Evolutionary conservation across 2,113 vertebrate genomes (phyloP), one percentile per base, ranked within the genome.

Genomic region (Callionymus lyra): DNA sequence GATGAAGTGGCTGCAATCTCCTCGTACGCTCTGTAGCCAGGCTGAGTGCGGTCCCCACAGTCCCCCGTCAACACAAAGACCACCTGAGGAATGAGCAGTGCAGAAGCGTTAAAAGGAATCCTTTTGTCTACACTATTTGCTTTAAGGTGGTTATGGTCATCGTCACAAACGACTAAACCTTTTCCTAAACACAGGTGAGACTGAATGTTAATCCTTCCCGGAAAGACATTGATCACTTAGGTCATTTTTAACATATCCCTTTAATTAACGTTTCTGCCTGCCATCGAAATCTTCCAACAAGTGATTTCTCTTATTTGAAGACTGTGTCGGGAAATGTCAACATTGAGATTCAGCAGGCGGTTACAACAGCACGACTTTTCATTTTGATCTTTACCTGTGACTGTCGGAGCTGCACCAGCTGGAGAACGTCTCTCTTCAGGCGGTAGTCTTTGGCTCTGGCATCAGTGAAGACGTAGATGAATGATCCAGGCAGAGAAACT

Each of bases 1-100:
- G 93, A 94, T 56, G 91, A 94, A 51, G 86, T 86, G 59, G 92
- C 88, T 0, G 93, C 93, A 0, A 97, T 90, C 75, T 93, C 91
- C 77, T 97, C 91, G 0, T 90, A 97, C 1, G 79, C 91, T 11
- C 79, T 84, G 82, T 97, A 96, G 39, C 93, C 93, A 0, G 92
- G 92, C 56, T 97, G 92, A 39, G 85, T 88, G 38, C 90, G 89
- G 78, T 96, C 90, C 2, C 92, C 92, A 1, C 93, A 97, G 78
- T 97, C 93, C 11, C 93, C 92, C 0, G 93, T 97, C 82, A 97
- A 67, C 74, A 97, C 93, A 0, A 94, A 94, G 58, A 94, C 90
- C 69, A 94, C 90, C 91, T 94, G 73, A 34, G 38, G 59, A 56
- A 1, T 8, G 14, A 50, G 60, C 6, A 18, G 39, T 37, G 33